A percentile compares a stretch with the other conserved stretches of the same genome.
phyloP scores from a whole-genome alignment of 1,140 invertebrate genomes.

The Paralvinella palmiformis region DNA sequence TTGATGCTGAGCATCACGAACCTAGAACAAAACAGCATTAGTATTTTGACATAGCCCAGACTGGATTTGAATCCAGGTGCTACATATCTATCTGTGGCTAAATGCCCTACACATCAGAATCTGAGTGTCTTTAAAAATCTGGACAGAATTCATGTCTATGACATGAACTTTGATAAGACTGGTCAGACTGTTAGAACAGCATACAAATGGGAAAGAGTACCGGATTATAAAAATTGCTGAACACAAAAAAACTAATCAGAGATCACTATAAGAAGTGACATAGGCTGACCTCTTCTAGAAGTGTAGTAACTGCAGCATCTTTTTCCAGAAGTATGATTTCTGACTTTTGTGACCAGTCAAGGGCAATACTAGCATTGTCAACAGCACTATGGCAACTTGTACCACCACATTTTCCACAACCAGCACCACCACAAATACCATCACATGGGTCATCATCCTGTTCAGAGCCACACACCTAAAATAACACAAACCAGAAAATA shows the following conservation, averaged over 20 bases:
- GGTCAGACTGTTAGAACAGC: no score
- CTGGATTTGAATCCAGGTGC: no score
- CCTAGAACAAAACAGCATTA: conserved; percentile 52
- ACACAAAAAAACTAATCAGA: neutral
- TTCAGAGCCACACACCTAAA: no score
- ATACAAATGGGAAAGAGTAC: no score
- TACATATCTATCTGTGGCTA: no score
- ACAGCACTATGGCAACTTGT: conserved; percentile 83
- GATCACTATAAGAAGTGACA: neutral
- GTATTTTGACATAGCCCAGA: no score
- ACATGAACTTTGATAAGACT: no score
- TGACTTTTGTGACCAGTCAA: conserved; percentile 77
- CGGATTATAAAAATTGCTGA: no score
- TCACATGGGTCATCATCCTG: conserved; percentile 78
- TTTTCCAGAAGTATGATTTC: conserved; percentile 72
- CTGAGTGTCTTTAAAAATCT: no score
- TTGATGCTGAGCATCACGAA: conserved; percentile 57
- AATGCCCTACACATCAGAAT: no score
- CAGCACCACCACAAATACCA: conserved; percentile 84
- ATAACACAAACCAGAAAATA: no score
- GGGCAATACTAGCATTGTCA: conserved; percentile 75
- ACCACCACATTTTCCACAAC: conserved; percentile 76
- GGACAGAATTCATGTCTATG: no score
- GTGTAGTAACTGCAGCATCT: conserved; percentile 67
- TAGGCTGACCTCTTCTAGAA: conserved; percentile 51